phyloP scores from a whole-genome alignment of 1,140 invertebrate genomes.

The Ceratina calcarata region DNA sequence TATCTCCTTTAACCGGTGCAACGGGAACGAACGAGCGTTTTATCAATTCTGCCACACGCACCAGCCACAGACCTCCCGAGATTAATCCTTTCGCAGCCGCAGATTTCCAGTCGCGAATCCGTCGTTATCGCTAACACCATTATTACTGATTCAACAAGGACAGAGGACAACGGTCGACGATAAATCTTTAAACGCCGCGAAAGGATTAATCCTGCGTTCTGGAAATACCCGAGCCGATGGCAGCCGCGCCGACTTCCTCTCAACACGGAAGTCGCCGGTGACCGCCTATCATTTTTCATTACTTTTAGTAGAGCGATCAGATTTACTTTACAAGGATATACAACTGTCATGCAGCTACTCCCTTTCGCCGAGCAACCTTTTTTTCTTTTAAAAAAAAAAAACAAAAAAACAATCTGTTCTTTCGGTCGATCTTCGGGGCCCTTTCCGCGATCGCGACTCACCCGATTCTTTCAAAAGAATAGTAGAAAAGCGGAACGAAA shows the following conservation, averaged over 20 bases:
- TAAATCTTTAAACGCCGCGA: conserved; percentile 22
- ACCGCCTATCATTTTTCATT: background rate
- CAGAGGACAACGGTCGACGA: conserved; percentile 25
- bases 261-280: too few relatives aligned
- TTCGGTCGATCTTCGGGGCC: conserved; percentile 1
- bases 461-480: background rate
- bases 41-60: background rate
- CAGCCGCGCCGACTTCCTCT: background rate
- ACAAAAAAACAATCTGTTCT: background rate
- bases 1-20: background rate
- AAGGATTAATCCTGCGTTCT: conserved; percentile 34
- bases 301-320: background rate
- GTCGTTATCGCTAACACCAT: background rate
- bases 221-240: conserved; percentile 13
- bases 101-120: background rate
- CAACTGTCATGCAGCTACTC: conserved; percentile 11
- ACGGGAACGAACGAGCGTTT: background rate
- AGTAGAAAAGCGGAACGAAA: background rate
- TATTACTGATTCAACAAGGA: conserved; percentile 26
- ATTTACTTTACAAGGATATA: conserved; percentile 42
- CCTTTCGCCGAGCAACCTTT: background rate
- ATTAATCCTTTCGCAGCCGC: conserved; percentile 6
- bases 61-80: background rate
- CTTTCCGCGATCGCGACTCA: background rate
- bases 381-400: background rate